Conservation (phyloP, 2,888 invertebrate species). For the Epinotia demarniana region DNA sequence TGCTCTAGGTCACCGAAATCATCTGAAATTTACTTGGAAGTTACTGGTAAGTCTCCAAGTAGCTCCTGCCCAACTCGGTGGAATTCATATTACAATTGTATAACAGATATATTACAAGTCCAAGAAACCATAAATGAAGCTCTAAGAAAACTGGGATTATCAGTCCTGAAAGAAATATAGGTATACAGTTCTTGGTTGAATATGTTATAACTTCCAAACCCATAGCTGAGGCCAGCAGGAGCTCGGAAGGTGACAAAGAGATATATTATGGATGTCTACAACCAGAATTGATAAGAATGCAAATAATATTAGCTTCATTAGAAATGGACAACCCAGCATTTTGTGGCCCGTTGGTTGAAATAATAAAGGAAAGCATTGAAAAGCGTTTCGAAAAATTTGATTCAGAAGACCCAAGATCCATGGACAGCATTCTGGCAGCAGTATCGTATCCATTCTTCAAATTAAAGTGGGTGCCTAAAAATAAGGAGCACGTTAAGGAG, state of each 20-base stretch:
- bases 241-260: slow-evolving; percentile 49
- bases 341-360: slow-evolving; percentile 8
- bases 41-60: background rate
- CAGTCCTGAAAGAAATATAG: slow-evolving; percentile 28
- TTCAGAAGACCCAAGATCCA: background rate
- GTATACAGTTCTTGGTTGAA: slow-evolving; percentile 35
- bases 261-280: slow-evolving; percentile 49
- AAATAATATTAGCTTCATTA: slow-evolving; percentile 27
- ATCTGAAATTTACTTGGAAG: slow-evolving; percentile 46
- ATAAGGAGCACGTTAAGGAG: too few species aligned
- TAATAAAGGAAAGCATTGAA: slow-evolving; percentile 14
- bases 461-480: too few species aligned
- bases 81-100: slow-evolving; percentile 35
- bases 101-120: slow-evolving; percentile 25
- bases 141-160: slow-evolving; percentile 20
- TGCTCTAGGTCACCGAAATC: slow-evolving; percentile 49
- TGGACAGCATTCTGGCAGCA: slow-evolving; percentile 5
- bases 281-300: slow-evolving; percentile 45
- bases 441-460: background rate
- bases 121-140: slow-evolving; percentile 30
- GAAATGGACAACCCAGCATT: slow-evolving; percentile 14
- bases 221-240: slow-evolving; percentile 40
- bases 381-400: slow-evolving; percentile 9
- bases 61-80: slow-evolving; percentile 26
- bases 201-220: slow-evolving; percentile 40